These are phyloP conservation scores for Phyllostomus discolor DNA, from an alignment of 2,113 vertebrate species.

Conservation along the genomic window DNA sequence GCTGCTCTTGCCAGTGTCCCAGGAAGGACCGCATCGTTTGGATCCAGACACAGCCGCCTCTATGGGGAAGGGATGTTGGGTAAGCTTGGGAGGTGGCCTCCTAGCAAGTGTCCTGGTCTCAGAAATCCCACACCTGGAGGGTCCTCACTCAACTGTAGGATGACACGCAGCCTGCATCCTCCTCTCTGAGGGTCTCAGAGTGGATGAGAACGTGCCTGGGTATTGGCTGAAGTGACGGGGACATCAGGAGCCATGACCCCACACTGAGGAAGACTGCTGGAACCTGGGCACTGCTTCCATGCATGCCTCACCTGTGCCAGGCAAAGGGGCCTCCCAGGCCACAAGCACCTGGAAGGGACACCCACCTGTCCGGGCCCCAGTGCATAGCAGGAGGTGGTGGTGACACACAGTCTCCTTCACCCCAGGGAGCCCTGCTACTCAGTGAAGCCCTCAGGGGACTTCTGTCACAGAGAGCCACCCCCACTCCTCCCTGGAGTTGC, in stretches of 20 bases:
- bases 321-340: accelerated
- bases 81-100: accelerated
- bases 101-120: accelerated
- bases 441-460: background rate
- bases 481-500: background rate
- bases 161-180: accelerated
- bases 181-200: background rate
- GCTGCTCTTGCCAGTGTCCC: background rate
- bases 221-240: background rate
- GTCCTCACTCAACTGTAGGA: background rate
- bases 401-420: too few species aligned
- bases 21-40: accelerated
- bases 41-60: background rate
- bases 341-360: accelerated
- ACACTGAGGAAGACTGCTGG: too few species aligned
- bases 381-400: background rate
- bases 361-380: accelerated
- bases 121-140: accelerated
- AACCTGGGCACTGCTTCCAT: too few species aligned
- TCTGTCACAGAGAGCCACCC: background rate
- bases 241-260: accelerated
- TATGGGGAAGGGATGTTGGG: accelerated
- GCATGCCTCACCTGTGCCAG: accelerated
- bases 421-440: background rate
- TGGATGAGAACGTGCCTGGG: accelerated